phyloP scores from a whole-genome alignment of 2,113 vertebrate species.

The Bungarus multicinctus region DNA sequence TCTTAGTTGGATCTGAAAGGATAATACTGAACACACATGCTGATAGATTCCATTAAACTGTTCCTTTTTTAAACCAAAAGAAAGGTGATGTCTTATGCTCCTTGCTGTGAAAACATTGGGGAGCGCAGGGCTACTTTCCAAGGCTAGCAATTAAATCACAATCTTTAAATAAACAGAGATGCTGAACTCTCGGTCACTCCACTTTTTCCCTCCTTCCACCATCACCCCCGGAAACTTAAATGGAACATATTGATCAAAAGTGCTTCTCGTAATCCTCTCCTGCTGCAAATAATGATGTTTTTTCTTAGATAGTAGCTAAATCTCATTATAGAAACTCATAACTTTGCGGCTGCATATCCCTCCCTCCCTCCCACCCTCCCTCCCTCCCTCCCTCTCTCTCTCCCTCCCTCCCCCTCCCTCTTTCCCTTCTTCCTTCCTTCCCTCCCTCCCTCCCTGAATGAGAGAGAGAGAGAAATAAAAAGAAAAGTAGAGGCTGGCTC shows the following conservation, averaged over 20 bases:
- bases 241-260: background rate
- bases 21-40: background rate
- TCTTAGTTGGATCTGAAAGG: background rate
- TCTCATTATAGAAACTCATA: background rate
- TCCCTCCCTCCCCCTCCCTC: too few species aligned
- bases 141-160: background rate
- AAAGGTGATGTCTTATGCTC: background rate
- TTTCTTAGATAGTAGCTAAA: background rate
- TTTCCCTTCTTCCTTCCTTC: too few species aligned
- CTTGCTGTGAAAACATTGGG: background rate
- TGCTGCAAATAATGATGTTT: background rate
- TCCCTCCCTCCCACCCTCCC: background rate
- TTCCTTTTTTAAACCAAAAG: background rate
- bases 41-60: background rate
- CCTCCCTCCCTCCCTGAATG: too few species aligned
- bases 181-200: background rate
- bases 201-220: too few species aligned
- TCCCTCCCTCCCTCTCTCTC: rapidly evolving
- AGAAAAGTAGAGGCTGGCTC: background rate
- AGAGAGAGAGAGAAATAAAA: background rate
- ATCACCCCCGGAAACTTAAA: background rate
- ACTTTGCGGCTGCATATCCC: background rate
- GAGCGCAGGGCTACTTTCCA: background rate
- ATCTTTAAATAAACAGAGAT: background rate
- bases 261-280: background rate